phyloP scores from a whole-genome alignment of 2,113 vertebrate species.

The Mungos mungo region DNA sequence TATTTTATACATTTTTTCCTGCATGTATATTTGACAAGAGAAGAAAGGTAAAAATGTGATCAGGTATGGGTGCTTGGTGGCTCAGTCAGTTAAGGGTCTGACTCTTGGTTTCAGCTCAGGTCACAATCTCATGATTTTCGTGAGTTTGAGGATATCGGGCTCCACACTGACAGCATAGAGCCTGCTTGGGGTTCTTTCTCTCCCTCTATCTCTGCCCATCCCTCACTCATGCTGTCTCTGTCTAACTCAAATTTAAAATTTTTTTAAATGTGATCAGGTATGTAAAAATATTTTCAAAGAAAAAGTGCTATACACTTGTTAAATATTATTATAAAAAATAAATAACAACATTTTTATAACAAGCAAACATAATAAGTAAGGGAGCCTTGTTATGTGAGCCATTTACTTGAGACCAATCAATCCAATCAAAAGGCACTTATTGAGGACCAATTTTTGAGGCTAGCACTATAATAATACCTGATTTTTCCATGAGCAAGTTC shows the following conservation, averaged over 20 bases:
- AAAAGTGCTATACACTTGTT: neutral
- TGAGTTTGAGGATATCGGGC: no score
- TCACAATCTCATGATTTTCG: no score
- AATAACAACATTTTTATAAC: neutral
- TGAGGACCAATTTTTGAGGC: neutral
- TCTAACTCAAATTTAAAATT: no score
- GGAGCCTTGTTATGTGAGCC: neutral
- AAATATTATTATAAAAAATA: neutral
- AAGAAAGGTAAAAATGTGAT: neutral
- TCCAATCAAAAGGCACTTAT: neutral
- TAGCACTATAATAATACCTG: neutral
- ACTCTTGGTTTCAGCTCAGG: no score
- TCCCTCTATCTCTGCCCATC: no score
- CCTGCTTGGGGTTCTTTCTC: no score
- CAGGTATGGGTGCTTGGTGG: neutral
- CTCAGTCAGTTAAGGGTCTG: no score
- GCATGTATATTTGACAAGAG: neutral
- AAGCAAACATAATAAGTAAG: neutral
- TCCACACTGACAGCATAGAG: no score
- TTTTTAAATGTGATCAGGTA: neutral
- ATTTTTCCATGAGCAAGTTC: slow-evolving; percentile 25
- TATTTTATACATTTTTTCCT: neutral
- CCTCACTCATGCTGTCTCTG: no score
- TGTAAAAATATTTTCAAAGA: slow-evolving; percentile 24
- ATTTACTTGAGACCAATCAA: neutral